Evolutionary conservation across 2,113 vertebrate species (phyloP).

Genomic region (Chroicocephalus ridibundus): DNA sequence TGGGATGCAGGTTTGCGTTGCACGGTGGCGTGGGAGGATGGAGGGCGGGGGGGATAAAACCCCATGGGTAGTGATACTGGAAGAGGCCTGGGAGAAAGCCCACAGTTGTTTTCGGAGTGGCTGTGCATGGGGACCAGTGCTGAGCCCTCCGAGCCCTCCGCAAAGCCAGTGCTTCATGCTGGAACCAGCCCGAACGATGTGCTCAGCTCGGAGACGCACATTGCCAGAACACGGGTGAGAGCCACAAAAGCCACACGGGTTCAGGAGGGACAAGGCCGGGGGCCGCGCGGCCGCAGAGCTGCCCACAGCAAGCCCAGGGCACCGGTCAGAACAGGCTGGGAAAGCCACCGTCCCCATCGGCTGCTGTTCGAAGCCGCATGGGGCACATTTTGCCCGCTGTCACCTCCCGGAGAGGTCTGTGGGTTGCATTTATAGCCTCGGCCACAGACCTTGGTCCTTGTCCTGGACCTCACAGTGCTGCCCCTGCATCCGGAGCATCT

Average conservation of each 20-base stretch:
- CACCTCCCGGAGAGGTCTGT: conserved; percentile 37
- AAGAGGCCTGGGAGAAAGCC: neutral
- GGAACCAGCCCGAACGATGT: accelerated
- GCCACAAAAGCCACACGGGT: conserved; percentile 15
- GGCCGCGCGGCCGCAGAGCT: neutral
- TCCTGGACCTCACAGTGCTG: neutral
- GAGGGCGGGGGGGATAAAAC: neutral
- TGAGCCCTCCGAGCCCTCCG: neutral
- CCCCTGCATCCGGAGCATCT: neutral
- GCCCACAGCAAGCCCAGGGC: neutral
- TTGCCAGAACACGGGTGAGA: neutral
- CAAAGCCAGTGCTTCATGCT: neutral
- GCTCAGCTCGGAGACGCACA: neutral
- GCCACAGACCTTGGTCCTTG: neutral
- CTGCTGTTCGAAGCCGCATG: accelerated
- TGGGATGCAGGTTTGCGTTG: neutral
- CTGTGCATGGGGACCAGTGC: too few relatives aligned
- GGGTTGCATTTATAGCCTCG: conserved; percentile 27
- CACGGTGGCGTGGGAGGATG: accelerated
- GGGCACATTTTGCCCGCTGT: neutral
- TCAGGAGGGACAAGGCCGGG: neutral
- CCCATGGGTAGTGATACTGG: neutral
- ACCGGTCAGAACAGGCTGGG: neutral
- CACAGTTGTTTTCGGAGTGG: neutral
- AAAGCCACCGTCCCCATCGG: neutral